phyloP scores from a whole-genome alignment of 2,797 vertebrate species.

The Spinus olivaceus region DNA sequence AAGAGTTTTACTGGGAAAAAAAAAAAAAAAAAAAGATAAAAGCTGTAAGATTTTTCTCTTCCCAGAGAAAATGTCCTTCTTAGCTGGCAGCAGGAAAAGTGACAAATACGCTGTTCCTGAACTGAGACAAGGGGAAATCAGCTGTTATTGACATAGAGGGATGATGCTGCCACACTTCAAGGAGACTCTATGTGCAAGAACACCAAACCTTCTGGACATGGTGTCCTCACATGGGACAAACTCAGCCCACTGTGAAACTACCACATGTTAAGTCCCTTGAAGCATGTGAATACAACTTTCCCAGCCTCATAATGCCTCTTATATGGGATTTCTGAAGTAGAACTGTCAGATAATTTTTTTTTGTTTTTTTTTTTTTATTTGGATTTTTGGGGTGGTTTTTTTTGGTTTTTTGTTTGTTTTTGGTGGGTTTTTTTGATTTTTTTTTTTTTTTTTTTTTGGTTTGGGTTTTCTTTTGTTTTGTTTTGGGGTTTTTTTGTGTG shows the following conservation, averaged over 20 bases:
- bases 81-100: not conserved
- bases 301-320: not conserved
- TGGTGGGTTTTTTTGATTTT: too few species aligned
- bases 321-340: not conserved
- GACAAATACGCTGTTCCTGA: slow-evolving; percentile 7
- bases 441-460: not conserved
- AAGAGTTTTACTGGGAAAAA: not conserved
- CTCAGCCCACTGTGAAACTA: not conserved
- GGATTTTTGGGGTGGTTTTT: not conserved
- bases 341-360: not conserved
- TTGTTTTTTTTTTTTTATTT: too few species aligned
- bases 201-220: not conserved
- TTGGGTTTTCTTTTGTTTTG: too few species aligned
- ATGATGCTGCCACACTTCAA: not conserved
- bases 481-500: not conserved
- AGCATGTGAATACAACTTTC: not conserved
- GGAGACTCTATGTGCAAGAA: not conserved
- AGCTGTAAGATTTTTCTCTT: not conserved
- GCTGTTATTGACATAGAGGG: slow-evolving; percentile 20
- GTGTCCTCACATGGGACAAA: not conserved
- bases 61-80: not conserved
- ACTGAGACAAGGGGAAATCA: slow-evolving; percentile 8
- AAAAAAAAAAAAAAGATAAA: not conserved
- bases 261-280: not conserved
- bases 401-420: not conserved